Evolutionary conservation across 2,797 vertebrate species (phyloP).

Genomic region (Pseudopleuronectes americanus): DNA sequence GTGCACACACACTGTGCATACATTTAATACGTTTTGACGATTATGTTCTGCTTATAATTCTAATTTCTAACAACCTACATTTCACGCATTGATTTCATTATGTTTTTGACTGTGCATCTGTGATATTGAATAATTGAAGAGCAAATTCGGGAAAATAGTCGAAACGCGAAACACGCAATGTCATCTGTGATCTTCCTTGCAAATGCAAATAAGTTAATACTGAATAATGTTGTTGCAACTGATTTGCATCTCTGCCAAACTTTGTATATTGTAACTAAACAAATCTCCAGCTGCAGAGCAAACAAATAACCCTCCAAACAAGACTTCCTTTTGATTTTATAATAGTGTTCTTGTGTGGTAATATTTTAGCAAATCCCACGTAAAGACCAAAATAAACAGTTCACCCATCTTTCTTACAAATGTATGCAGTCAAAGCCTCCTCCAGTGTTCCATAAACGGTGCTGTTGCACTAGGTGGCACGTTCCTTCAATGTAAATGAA

Average conservation of each 20-base stretch:
- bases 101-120: not conserved
- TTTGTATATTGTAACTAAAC: not conserved
- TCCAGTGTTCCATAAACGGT: not conserved
- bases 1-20: not conserved
- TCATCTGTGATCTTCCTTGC: not conserved
- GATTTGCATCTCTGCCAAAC: not conserved
- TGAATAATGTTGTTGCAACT: not conserved
- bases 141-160: not conserved
- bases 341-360: not conserved
- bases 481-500: not conserved
- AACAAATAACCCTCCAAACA: constrained; percentile 12
- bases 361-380: not conserved
- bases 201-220: not conserved
- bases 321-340: constrained; percentile 1
- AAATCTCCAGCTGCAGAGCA: not conserved
- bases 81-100: not conserved
- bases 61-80: not conserved
- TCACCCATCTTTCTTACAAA: not conserved
- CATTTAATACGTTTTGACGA: not conserved
- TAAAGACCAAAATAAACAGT: not conserved
- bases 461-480: not conserved
- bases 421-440: not conserved
- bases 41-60: not conserved
- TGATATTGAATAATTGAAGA: not conserved
- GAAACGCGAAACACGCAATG: not conserved